Conservation (phyloP, 2,888 invertebrate genomes). For the Microctonus aethiopoides region DNA sequence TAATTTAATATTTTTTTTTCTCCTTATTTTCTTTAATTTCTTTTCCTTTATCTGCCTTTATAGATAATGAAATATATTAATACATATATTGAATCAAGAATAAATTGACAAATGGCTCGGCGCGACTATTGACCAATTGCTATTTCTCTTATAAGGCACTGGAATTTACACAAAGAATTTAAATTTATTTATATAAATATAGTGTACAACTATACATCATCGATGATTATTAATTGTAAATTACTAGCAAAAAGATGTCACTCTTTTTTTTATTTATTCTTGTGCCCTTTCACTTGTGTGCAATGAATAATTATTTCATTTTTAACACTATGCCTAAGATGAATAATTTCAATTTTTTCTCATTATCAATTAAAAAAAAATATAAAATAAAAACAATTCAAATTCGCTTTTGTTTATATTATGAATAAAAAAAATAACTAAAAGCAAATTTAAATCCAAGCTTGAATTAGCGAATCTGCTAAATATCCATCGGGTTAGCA, state of each 20-base stretch:
- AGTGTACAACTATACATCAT: not conserved
- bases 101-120: not conserved
- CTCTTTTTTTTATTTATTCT: slow-evolving; percentile 2
- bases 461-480: too few relatives aligned
- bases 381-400: not conserved
- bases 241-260: too few relatives aligned
- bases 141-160: slow-evolving; percentile 52
- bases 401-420: too few relatives aligned
- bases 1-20: not conserved
- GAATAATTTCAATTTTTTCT: not conserved
- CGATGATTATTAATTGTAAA: slow-evolving; percentile 27
- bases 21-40: not conserved
- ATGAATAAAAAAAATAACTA: not conserved
- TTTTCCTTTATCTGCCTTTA: not conserved
- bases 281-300: not conserved
- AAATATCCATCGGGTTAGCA: too few relatives aligned
- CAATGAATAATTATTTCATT: not conserved
- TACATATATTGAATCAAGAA: not conserved
- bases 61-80: not conserved
- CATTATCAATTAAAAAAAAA: not conserved
- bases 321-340: not conserved
- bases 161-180: slow-evolving; percentile 46
- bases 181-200: slow-evolving; percentile 9
- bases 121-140: slow-evolving; percentile 19
- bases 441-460: too few relatives aligned